Evolutionary conservation across 2,888 invertebrate genomes (phyloP).

Genomic region (Lucinisca nassula): DNA sequence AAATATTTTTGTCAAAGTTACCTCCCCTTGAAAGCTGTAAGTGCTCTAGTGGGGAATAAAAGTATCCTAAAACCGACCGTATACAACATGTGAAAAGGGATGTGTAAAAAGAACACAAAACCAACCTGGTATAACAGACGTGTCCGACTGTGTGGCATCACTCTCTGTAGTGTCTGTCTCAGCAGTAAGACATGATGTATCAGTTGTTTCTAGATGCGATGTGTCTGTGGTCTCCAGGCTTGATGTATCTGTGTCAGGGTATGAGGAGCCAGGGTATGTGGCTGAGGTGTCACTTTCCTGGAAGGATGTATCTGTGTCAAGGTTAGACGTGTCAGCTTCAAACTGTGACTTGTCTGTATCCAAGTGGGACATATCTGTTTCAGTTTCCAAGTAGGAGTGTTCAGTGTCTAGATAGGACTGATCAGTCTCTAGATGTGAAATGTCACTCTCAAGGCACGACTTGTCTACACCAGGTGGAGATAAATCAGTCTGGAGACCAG

Average conservation of each 20-base stretch:
- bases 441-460: constrained; percentile 4
- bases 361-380: background rate
- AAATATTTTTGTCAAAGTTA: too few species aligned
- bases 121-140: background rate
- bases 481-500: background rate
- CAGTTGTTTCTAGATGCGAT: background rate
- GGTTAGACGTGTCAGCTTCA: background rate
- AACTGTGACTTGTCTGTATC: background rate
- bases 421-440: constrained; percentile 2
- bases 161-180: constrained; percentile 19
- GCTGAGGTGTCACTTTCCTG: constrained; percentile 8
- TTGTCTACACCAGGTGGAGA: background rate
- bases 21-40: too few species aligned
- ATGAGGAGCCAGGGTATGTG: constrained; percentile 21
- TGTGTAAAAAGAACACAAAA: too few species aligned
- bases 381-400: background rate
- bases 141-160: constrained; percentile 21
- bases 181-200: constrained; percentile 26
- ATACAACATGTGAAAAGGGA: too few species aligned
- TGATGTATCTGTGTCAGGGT: constrained; percentile 27
- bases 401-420: background rate
- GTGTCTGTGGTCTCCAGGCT: constrained; percentile 13
- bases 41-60: too few species aligned
- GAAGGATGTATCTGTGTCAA: background rate
- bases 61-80: too few species aligned